Conservation (phyloP, 2,888 invertebrate genomes). For the Drosophila cognata region DNA sequence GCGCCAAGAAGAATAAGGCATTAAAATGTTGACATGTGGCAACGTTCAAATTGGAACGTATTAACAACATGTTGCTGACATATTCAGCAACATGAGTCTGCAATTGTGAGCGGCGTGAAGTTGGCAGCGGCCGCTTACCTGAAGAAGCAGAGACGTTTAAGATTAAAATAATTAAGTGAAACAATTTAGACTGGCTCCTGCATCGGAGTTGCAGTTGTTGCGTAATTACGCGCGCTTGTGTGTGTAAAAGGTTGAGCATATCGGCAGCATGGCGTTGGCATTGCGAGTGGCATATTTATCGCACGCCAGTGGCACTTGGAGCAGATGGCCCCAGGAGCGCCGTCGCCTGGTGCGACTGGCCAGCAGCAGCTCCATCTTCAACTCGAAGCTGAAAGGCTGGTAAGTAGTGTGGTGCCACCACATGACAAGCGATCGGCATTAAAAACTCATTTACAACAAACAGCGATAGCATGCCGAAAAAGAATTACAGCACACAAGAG, state of each 20-base stretch:
- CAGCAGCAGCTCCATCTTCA: slow-evolving; percentile 10
- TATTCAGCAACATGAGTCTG: slow-evolving; percentile 33
- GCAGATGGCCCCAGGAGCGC: slow-evolving; percentile 58
- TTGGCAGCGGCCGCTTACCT: slow-evolving; percentile 43
- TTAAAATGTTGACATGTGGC: slow-evolving; percentile 17
- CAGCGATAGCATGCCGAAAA: slow-evolving; percentile 39
- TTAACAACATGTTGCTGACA: slow-evolving; percentile 4
- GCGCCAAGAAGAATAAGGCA: slow-evolving; percentile 8
- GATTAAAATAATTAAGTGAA: slow-evolving; percentile 49
- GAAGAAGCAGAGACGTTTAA: slow-evolving; percentile 45
- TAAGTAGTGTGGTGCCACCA: slow-evolving; percentile 32
- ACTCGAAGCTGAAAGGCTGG: slow-evolving; percentile 30
- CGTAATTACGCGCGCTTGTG: slow-evolving; percentile 56
- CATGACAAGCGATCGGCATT: slow-evolving; percentile 37
- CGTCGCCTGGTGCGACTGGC: slow-evolving; percentile 43
- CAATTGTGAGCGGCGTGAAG: slow-evolving; percentile 40
- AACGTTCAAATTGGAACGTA: slow-evolving; percentile 20
- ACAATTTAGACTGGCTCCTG: slow-evolving; percentile 59
- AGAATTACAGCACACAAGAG: slow-evolving; percentile 49
- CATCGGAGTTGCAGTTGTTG: slow-evolving; percentile 69
- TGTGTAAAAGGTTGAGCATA: slow-evolving; percentile 24
- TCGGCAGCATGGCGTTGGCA: slow-evolving; percentile 73
- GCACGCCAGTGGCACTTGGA: slow-evolving; percentile 24
- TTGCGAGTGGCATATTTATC: slow-evolving; percentile 71
- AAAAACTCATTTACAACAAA: slow-evolving; percentile 53